A percentile compares a stretch with the other conserved stretches of the same genome.
phyloP scores from a whole-genome alignment of 2,113 vertebrate species.

The Dasyurus viverrinus region DNA sequence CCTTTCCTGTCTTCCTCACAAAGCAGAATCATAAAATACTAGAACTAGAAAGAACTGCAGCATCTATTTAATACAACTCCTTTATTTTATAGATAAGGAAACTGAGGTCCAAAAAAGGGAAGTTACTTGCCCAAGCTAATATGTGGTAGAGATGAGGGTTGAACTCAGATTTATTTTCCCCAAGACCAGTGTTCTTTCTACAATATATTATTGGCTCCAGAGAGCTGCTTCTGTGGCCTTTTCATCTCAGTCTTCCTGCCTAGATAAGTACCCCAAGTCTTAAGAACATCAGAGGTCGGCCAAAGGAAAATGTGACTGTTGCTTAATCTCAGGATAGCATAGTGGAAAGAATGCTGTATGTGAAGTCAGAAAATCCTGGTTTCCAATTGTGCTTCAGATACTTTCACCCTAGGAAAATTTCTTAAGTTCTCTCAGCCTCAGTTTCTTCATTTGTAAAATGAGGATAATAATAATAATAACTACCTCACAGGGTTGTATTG shows the following conservation, averaged over 20 bases:
- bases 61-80: background rate
- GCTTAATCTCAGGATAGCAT: background rate
- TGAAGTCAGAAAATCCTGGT: background rate
- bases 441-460: background rate
- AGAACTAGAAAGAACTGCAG: background rate
- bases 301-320: background rate
- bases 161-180: background rate
- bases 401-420: background rate
- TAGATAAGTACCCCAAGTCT: background rate
- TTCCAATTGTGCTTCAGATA: background rate
- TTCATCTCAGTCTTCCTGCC: background rate
- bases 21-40: background rate
- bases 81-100: background rate
- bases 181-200: background rate
- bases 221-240: background rate
- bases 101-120: background rate
- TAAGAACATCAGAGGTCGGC: background rate
- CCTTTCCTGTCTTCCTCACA: background rate
- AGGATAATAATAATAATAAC: background rate
- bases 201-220: no score
- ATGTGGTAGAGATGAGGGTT: background rate
- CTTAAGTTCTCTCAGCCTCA: background rate
- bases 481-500: background rate
- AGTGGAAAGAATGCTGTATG: background rate
- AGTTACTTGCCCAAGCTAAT: background rate